phyloP scores from a whole-genome alignment of 92 coral and sea anemone species.

The Isaurus tuberculatus region DNA sequence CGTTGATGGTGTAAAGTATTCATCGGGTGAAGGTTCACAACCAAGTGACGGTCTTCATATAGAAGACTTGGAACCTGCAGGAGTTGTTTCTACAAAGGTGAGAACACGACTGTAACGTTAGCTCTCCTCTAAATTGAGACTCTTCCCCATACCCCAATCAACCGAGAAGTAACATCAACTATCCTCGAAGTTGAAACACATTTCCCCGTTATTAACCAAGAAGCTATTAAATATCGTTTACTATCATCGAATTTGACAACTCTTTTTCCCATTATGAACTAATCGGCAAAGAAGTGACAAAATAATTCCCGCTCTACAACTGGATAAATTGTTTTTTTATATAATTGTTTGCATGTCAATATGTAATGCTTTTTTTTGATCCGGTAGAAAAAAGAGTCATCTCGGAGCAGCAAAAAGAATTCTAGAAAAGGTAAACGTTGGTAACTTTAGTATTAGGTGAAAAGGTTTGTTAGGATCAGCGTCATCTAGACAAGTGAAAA shows the following conservation, averaged over 20 bases:
- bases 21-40: constrained; percentile 41
- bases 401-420: constrained; percentile 2
- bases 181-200: too few relatives aligned
- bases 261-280: background rate
- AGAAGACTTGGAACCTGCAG: constrained; percentile 86
- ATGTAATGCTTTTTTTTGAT: background rate
- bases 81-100: constrained; percentile 71
- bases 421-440: constrained; percentile 13
- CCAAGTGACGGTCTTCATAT: constrained; percentile 60
- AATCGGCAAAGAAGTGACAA: too few relatives aligned
- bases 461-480: background rate
- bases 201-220: too few relatives aligned
- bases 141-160: too few relatives aligned
- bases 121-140: background rate
- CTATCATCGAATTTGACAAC: background rate
- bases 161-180: too few relatives aligned
- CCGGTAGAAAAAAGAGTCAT: background rate
- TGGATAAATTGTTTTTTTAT: background rate
- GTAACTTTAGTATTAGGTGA: background rate
- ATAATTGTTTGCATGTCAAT: background rate
- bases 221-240: too few relatives aligned
- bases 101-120: background rate
- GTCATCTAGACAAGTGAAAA: background rate
- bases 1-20: background rate
- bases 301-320: too few relatives aligned